phyloP scores from a whole-genome alignment of 1,140 invertebrate genomes.

The Platyscapa corneri region DNA sequence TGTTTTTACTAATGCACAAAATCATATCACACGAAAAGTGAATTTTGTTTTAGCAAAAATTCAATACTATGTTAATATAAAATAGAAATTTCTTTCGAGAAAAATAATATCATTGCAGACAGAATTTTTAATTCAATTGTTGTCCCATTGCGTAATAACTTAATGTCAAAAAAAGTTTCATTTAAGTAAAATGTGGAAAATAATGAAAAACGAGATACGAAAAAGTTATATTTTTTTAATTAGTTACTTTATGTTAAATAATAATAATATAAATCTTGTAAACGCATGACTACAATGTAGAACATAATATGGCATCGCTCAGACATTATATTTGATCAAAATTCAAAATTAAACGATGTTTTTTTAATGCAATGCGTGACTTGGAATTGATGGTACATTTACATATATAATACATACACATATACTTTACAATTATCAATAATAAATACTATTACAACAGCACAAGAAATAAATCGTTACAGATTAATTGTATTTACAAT shows the following conservation, averaged over 20 bases:
- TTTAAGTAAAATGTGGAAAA: slow-evolving; percentile 51
- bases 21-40: too few relatives aligned
- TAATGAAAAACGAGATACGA: slow-evolving; percentile 15
- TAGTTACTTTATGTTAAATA: slow-evolving; percentile 50
- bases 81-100: too few relatives aligned
- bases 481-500: slow-evolving; percentile 48
- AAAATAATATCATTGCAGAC: slow-evolving; percentile 36
- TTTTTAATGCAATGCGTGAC: slow-evolving; percentile 57
- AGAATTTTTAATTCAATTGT: slow-evolving; percentile 53
- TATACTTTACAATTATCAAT: slow-evolving; percentile 52
- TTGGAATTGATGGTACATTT: slow-evolving; percentile 57
- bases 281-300: slow-evolving; percentile 59
- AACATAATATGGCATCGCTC: slow-evolving; percentile 57
- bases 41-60: too few relatives aligned
- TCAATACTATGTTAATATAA: too few relatives aligned
- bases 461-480: slow-evolving; percentile 48
- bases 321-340: slow-evolving; percentile 56
- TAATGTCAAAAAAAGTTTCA: slow-evolving; percentile 55
- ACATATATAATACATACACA: slow-evolving; percentile 52
- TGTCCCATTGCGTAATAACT: slow-evolving; percentile 51
- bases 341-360: slow-evolving; percentile 64
- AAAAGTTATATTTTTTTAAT: slow-evolving; percentile 54
- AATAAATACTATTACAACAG: slow-evolving; percentile 50
- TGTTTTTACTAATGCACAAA: too few relatives aligned
- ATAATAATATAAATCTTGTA: slow-evolving; percentile 56